These are phyloP conservation scores for Hydropsyche tenuis DNA, from an alignment of 1,140 invertebrate genomes.

Conservation along the genomic window DNA sequence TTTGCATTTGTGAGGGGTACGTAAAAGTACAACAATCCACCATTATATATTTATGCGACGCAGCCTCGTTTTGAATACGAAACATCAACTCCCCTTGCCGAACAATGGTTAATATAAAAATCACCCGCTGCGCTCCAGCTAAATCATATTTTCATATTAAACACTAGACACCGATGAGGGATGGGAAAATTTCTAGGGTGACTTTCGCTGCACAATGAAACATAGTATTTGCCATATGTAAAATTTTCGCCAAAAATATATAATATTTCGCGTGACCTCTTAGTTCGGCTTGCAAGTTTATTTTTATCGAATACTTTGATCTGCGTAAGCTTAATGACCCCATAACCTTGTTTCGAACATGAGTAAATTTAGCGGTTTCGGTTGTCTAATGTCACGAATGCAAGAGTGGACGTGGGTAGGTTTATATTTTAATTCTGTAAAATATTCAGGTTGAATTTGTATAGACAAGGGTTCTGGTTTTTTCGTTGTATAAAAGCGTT, in stretches of 20 bases:
- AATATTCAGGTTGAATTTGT: too few species aligned
- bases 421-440: too few species aligned
- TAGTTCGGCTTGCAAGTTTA: background rate
- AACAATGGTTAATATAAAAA: constrained; percentile 38
- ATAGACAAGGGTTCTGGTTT: too few species aligned
- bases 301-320: constrained; percentile 20
- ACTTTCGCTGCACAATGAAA: too few species aligned
- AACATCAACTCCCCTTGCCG: background rate
- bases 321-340: background rate
- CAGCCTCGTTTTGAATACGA: background rate
- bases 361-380: background rate
- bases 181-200: background rate
- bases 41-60: too few species aligned
- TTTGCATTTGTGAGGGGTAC: too few species aligned
- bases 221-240: too few species aligned
- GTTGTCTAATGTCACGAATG: too few species aligned
- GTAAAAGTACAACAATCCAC: too few species aligned
- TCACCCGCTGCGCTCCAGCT: constrained; percentile 25
- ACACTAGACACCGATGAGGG: constrained; percentile 16
- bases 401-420: too few species aligned
- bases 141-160: constrained; percentile 43
- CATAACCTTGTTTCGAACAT: constrained; percentile 19
- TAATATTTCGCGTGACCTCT: constrained; percentile 18
- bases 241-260: background rate
- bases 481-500: background rate